Base-by-base conservation (phyloP, 2,113 vertebrate genomes). In the Miniopterus natalensis region DNA sequence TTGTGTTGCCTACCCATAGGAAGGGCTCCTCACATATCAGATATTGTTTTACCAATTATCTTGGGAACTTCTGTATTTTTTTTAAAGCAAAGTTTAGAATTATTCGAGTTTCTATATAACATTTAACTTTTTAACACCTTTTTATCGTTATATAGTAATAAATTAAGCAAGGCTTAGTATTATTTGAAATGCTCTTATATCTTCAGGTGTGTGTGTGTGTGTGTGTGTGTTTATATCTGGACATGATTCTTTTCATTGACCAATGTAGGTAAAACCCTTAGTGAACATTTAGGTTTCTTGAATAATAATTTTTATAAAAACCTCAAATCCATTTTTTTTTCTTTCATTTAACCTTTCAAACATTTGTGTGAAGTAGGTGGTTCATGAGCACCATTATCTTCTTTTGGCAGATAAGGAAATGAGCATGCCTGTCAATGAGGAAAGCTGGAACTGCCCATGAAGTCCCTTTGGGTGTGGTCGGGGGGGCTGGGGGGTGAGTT, bases 11-110 rank as follows among this genome's bases (percentile, higher is more conserved):
- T 8, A 25, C 87, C 74, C 66, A 36, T 27, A 31, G 94, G 84
- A 90, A 47, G 55, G 79, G 31, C 74, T 88, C 75, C 75, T 96
- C 86, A 11, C 27, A 1, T 80, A 93, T 95, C 95, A 65, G 74
- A 42, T 85, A 83, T 77, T 91, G 59, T 84, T 94, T 95, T 94
- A 84, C 88, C 91, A n/a, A 51, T 94, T 75, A 84, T 87, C 74
- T 78, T 53, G n/a, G 86, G 84, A 61, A 92, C 84, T 93, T 85
- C 6, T 29, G 10, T 27, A 55, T 73, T 80, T 86, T 71, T 73
- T 49, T 75, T 42, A 45, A 57, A 80, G 55, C 49, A 61, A 75
- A 80, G 36, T 87, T 83, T 31, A 70, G 81, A 86, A 57, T 81
- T 36, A 27, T 55, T 63, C 27, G 51, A 40, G 40, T 75, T 68